phyloP scores from a whole-genome alignment of 2,113 vertebrate species.

The Helogale parvula region DNA sequence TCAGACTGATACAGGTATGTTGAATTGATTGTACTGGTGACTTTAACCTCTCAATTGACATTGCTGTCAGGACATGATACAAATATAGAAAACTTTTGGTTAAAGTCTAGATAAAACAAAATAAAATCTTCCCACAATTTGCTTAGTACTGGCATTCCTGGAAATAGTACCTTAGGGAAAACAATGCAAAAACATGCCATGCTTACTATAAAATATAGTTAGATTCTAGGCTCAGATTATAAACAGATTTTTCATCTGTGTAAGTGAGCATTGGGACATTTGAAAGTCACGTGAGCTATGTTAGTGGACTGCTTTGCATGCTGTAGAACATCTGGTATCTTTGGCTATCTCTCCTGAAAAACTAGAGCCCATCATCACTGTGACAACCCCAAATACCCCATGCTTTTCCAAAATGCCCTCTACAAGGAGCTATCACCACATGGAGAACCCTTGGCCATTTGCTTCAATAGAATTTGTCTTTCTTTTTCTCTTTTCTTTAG shows the following conservation, averaged over 20 bases:
- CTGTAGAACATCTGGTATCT: not conserved
- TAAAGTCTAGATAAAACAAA: not conserved
- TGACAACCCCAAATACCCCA: not conserved
- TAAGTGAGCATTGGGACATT: not conserved
- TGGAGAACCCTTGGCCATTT: not conserved
- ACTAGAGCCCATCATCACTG: not conserved
- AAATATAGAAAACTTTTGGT: not conserved
- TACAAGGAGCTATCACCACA: not conserved
- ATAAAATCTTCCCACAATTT: conserved; percentile 1
- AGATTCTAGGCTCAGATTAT: not conserved
- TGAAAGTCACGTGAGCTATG: not conserved
- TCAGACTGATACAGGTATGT: not conserved
- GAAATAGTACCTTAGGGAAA: not conserved
- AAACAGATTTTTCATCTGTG: not conserved
- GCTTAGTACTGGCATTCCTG: not conserved
- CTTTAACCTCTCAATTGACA: not conserved
- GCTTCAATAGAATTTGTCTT: not conserved
- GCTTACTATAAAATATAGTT: not conserved
- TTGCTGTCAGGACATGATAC: not conserved
- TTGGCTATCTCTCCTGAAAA: not conserved
- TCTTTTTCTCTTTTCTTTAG: not conserved
- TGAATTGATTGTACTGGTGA: not conserved
- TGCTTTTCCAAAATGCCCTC: not conserved
- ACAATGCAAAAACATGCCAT: not conserved
- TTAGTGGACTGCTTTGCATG: not conserved